Base-by-base conservation (phyloP, 2,888 invertebrate genomes). In the Celastrina argiolus region DNA sequence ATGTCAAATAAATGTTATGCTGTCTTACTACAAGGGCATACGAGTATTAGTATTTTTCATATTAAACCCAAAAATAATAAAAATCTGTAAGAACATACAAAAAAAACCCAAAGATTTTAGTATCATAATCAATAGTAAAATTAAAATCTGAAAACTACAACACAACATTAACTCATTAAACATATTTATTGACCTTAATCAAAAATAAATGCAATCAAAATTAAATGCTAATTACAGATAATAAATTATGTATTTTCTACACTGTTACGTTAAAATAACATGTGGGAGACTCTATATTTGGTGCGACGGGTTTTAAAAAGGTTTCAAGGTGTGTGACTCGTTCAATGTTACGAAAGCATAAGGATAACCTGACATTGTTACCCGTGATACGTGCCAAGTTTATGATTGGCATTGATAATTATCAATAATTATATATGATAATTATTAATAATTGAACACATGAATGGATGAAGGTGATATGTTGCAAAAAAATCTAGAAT, bases 261-360 rank as follows among this genome's bases (percentile, higher is more conserved):
- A 14, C 16, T 36, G 12, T 51, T 63, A 67, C 34, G 45, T 65
- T 56, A 64, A 58, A 42, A 56, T 61, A 64, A 63, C 34, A 61
- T 61, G 69, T 69, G 66, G 70, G 67, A 63, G 67, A 61, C 63
- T 56, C 70, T 56, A 45, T 26, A 66, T 70, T 70, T 68, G 68
- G 71, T 41, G 63, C 61, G 51, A 67, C 71, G 66, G 39, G 65
- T 68, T 58, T 67, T 68, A 59, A 69, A 65, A 70, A 65, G 66
- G 66, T 69, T 69, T 68, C 67, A 68, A 69, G 68, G 69, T 56
- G 42, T 61, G 56, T 68, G 64, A 70, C 56, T 69, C 68, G 63
- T 69, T 68, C 69, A 69, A 69, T 69, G 67, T 67, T 69, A 69
- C 69, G 68, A 67, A 69, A 69, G 67, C 18, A 68, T 69, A 67